These are phyloP conservation scores for Mythimna ferrago DNA, from an alignment of 2,888 invertebrate species.

Conservation along the genomic window DNA sequence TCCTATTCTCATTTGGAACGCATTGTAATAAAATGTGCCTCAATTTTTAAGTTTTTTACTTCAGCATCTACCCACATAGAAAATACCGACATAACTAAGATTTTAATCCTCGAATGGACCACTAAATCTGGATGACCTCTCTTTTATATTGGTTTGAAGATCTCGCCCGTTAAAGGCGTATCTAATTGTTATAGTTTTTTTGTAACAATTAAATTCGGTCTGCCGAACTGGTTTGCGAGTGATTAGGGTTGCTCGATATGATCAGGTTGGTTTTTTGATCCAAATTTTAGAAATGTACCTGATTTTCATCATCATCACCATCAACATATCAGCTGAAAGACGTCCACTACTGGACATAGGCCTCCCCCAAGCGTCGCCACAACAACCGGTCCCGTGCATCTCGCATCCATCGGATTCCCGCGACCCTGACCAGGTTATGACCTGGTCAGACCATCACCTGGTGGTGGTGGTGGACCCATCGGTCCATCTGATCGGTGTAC, in stretches of 20 bases:
- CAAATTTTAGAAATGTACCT: too few species aligned
- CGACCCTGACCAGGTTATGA: too few species aligned
- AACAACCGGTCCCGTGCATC: too few species aligned
- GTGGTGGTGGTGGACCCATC: too few species aligned
- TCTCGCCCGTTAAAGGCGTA: slow-evolving; percentile 51
- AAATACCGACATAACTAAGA: slow-evolving; percentile 1
- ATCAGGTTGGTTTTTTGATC: slow-evolving; percentile 3
- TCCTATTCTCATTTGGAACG: too few species aligned
- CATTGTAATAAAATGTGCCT: background rate
- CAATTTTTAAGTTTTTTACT: background rate
- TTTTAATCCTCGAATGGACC: slow-evolving; percentile 21
- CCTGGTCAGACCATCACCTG: too few species aligned
- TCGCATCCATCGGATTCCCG: too few species aligned
- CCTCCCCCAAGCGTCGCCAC: too few species aligned
- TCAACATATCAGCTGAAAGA: too few species aligned
- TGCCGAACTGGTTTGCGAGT: slow-evolving; percentile 44
- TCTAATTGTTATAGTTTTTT: slow-evolving; percentile 55
- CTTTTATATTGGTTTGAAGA: slow-evolving; percentile 29
- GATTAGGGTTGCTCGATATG: slow-evolving; percentile 43
- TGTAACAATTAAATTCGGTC: slow-evolving; percentile 52
- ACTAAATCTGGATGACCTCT: slow-evolving; percentile 18
- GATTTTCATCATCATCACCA: too few species aligned
- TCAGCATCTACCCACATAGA: slow-evolving; percentile 1
- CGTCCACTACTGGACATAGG: too few species aligned
- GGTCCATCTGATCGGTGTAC: too few species aligned